Evolutionary conservation across 92 coral and sea anemone genomes (phyloP), one percentile per base, ranked within the genome.

Genomic region (Porites divaricata): DNA sequence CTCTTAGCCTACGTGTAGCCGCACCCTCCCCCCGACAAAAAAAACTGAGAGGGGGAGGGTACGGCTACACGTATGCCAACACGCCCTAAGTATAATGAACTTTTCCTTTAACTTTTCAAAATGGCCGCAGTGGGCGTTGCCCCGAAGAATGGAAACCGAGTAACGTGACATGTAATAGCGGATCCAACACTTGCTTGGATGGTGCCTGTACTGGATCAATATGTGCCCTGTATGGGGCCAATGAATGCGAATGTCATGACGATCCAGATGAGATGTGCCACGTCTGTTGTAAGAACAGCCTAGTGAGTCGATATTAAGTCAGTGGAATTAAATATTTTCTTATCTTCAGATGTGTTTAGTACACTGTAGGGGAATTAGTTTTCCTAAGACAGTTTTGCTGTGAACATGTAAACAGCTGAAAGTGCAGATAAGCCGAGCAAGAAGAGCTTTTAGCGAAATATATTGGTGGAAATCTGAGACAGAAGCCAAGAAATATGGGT

Each of bases 181-280:
- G 94, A 57, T 87, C 92, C 50, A 97, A 93, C 85, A 90, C 98
- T 41, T 97, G 99, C 75, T 41, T 67, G 53, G 82, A 97, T 56
- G 99, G 99, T 81, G 91, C 76, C 57, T 97, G 99, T 48, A 83
- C 57, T 41, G 99, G 99, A 20, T 86, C 99, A 45, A 86, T 97
- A 52, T 97, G 99, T 89, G 81, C 81, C 24, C 82, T 72, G 14
- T 93, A 90, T 84, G 89, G 87, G 48, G 74, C 50, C 74, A 86
- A 75, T 58, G 89, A 93, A 53, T 97, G 99, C 63, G 85, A 90
- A 52, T 97, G 98, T 41, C 51, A 68, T 1, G 63, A 61, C 4
- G 58, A 63, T 64, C 58, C 63, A 22, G 85, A 88, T 9, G 78
- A 87, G 57, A 28, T 88, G 78, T 97, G 99, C 72, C 95, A 94